Conservation (phyloP, 2,888 invertebrate species). For the Tetropium fuscum region DNA sequence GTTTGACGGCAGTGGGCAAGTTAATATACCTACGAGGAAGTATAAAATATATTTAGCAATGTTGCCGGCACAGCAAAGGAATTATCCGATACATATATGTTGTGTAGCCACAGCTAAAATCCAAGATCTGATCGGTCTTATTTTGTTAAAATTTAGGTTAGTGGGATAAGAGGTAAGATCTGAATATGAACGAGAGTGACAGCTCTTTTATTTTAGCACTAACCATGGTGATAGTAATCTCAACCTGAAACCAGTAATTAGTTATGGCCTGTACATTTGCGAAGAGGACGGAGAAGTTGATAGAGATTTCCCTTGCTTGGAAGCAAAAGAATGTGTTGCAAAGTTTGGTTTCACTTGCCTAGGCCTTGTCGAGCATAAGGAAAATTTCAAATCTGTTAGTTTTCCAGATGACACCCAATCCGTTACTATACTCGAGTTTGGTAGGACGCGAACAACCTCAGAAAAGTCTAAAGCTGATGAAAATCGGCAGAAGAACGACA, state of each 20-base stretch:
- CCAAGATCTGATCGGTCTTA: slow-evolving; percentile 91
- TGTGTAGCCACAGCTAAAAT: slow-evolving; percentile 89
- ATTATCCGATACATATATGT: slow-evolving; percentile 86
- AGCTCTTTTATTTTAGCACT: slow-evolving; percentile 67
- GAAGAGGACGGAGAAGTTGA: slow-evolving; percentile 98
- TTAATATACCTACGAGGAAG: slow-evolving; percentile 82
- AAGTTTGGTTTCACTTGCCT: slow-evolving; percentile 94
- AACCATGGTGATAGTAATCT: slow-evolving; percentile 71
- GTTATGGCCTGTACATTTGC: slow-evolving; percentile 92
- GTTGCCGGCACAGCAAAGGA: slow-evolving; percentile 82
- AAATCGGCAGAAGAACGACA: slow-evolving; percentile 65
- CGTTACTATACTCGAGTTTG: slow-evolving; percentile 21
- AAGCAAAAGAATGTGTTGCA: slow-evolving; percentile 87
- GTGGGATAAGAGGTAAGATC: background rate
- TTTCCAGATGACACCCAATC: slow-evolving; percentile 43
- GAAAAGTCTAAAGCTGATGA: slow-evolving; percentile 54
- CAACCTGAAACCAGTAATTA: slow-evolving; percentile 72
- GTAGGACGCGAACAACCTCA: slow-evolving; percentile 33
- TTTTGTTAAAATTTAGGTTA: slow-evolving; percentile 86
- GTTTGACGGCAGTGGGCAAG: slow-evolving; percentile 90
- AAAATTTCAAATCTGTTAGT: slow-evolving; percentile 63
- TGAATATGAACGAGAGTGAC: no score
- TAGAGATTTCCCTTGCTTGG: slow-evolving; percentile 92
- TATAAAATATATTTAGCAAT: slow-evolving; percentile 93
- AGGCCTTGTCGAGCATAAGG: slow-evolving; percentile 84